Evolutionary conservation across 2,888 invertebrate genomes (phyloP).

Genomic region (Rhagonycha lutea): DNA sequence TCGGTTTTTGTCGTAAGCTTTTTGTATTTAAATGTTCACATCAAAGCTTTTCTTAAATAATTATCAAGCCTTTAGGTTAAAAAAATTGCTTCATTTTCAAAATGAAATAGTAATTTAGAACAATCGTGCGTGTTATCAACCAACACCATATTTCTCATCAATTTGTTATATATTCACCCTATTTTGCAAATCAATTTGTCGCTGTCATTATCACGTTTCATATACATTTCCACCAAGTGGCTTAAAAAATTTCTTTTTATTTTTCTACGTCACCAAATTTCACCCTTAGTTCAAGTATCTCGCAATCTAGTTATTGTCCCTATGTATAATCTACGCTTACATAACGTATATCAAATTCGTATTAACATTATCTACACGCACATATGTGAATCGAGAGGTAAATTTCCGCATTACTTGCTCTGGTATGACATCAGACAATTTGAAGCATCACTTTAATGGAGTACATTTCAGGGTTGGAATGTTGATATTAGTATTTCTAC

Average conservation of each 20-base stretch:
- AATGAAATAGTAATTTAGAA: neutral
- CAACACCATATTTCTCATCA: neutral
- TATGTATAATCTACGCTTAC: neutral
- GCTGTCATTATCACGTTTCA: constrained; percentile 33
- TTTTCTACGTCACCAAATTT: constrained; percentile 2
- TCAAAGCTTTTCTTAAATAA: neutral
- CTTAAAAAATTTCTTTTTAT: constrained; percentile 12
- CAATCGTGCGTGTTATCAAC: neutral
- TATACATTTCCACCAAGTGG: constrained; percentile 20
- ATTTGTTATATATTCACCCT: constrained; percentile 15
- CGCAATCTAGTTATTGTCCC: neutral
- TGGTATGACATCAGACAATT: constrained; percentile 41
- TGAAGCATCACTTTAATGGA: constrained; percentile 45
- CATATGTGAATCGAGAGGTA: constrained; percentile 33
- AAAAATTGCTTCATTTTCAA: neutral
- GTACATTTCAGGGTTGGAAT: constrained; percentile 50
- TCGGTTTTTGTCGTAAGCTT: constrained; percentile 11
- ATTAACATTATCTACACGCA: neutral
- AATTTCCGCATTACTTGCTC: constrained; percentile 37
- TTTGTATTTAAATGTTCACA: constrained; percentile 5
- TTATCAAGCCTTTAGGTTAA: neutral
- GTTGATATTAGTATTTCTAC: constrained; percentile 46
- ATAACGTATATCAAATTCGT: neutral
- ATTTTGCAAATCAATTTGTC: constrained; percentile 35
- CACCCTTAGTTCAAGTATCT: neutral